A percentile compares a stretch with the other conserved stretches of the same genome.
Conservation (phyloP, 1,140 invertebrate species). For the Chironomus tepperi region DNA sequence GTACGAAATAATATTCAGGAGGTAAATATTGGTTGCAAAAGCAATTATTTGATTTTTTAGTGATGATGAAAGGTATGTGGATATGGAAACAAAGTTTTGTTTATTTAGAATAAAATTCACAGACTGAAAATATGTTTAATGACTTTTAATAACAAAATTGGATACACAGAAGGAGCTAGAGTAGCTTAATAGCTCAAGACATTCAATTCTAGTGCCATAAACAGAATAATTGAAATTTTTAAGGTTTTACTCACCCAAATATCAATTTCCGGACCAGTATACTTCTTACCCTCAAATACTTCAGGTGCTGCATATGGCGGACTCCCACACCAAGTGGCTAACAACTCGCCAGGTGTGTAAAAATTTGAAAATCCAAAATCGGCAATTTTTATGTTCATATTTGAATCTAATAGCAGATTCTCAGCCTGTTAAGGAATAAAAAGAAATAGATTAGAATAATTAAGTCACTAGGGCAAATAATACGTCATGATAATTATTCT, state of each 20-base stretch:
- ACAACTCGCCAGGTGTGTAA: constrained; percentile 68
- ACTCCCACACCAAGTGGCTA: constrained; percentile 93
- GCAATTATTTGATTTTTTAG: too few species aligned
- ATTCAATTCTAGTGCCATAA: background rate
- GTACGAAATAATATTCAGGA: too few species aligned
- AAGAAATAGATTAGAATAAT: background rate
- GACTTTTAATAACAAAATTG: too few species aligned
- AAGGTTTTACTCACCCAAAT: constrained; percentile 70
- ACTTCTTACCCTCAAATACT: constrained; percentile 93
- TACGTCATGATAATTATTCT: too few species aligned
- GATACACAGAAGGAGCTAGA: too few species aligned
- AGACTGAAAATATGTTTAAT: too few species aligned
- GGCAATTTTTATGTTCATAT: constrained; percentile 94
- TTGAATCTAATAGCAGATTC: constrained; percentile 87
- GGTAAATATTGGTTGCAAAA: too few species aligned
- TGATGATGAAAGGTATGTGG: too few species aligned
- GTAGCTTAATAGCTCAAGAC: background rate
- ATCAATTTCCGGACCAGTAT: constrained; percentile 93
- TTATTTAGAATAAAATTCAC: too few species aligned
- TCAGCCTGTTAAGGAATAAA: constrained; percentile 58
- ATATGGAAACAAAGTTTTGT: too few species aligned
- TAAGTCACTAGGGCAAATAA: too few species aligned
- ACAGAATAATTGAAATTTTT: constrained; percentile 26
- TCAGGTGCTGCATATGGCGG: constrained; percentile 98
- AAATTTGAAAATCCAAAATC: constrained; percentile 96